Percentiles rank a stretch among this genome's conserved stretches.
Conservation (phyloP, 2,113 vertebrate species). For the Ranitomeya imitator region DNA sequence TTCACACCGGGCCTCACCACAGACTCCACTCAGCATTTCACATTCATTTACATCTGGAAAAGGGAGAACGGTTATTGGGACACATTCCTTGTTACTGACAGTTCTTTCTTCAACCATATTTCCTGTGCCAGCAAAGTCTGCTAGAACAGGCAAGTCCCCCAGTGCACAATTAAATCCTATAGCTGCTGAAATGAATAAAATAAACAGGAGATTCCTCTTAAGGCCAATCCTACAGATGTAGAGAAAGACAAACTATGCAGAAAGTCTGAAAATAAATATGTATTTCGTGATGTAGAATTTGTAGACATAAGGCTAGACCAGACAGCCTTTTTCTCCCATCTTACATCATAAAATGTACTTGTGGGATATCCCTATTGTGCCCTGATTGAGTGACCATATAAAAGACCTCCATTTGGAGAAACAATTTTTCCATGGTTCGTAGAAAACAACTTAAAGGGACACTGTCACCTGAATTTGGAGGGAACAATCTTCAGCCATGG, state of each 20-base stretch:
- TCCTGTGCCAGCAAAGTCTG: conserved; percentile 52
- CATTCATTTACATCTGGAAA: conserved; percentile 94
- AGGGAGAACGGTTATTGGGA: conserved; percentile 61
- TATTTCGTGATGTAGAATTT: background rate
- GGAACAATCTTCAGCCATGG: too few relatives aligned
- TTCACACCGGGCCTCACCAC: conserved; percentile 91
- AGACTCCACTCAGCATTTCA: conserved; percentile 87
- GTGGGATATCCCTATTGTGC: background rate
- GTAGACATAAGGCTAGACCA: background rate
- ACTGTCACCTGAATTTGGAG: too few relatives aligned
- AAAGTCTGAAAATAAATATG: background rate
- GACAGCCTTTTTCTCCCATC: background rate
- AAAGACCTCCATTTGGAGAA: background rate
- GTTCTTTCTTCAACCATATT: conserved; percentile 58
- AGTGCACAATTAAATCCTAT: conserved; percentile 51
- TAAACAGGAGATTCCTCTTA: conserved; percentile 38
- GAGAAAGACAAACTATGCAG: conserved; percentile 18
- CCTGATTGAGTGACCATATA: background rate
- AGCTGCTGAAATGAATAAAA: conserved; percentile 53
- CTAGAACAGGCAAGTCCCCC: conserved; percentile 53
- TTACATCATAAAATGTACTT: background rate
- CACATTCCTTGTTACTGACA: conserved; percentile 16
- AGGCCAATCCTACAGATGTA: conserved; percentile 6
- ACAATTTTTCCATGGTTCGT: too few relatives aligned
- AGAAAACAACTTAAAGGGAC: too few relatives aligned